These are phyloP conservation scores for Saxidomus purpurata DNA, from an alignment of 1,140 invertebrate genomes.

Conservation along the genomic window DNA sequence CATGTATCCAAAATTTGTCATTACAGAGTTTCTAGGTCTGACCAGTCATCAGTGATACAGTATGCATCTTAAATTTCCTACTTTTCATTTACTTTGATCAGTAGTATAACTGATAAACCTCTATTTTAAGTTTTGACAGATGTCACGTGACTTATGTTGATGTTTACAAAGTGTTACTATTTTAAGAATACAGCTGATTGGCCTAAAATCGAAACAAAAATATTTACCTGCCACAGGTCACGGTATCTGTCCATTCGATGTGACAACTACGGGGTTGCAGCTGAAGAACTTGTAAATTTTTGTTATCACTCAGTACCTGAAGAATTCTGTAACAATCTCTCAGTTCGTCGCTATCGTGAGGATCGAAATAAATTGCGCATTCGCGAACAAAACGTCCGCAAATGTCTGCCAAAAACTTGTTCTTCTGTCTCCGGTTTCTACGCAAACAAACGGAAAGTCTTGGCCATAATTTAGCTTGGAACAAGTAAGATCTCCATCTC, in stretches of 20 bases:
- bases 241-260: conserved; percentile 80
- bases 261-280: conserved; percentile 86
- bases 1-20: too few species aligned
- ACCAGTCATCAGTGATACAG: too few species aligned
- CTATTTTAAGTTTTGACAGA: conserved; percentile 27
- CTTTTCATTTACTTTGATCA: too few species aligned
- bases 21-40: too few species aligned
- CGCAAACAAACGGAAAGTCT: conserved; percentile 85
- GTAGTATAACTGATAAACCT: too few species aligned
- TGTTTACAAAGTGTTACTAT: conserved; percentile 53
- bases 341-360: conserved; percentile 84
- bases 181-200: conserved; percentile 64
- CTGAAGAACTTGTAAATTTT: conserved; percentile 84
- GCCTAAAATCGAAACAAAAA: conserved; percentile 44
- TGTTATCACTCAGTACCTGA: conserved; percentile 82
- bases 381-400: conserved; percentile 86
- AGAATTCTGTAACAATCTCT: conserved; percentile 80
- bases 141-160: conserved; percentile 59
- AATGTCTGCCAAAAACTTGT: conserved; percentile 85
- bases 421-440: conserved; percentile 85
- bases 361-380: conserved; percentile 86
- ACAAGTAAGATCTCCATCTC: conserved; percentile 89
- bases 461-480: conserved; percentile 89
- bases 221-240: conserved; percentile 54
- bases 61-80: too few species aligned